These are phyloP conservation scores for Amazona vittata DNA, from an alignment of 2,113 vertebrate genomes.

Conservation along the genomic window DNA sequence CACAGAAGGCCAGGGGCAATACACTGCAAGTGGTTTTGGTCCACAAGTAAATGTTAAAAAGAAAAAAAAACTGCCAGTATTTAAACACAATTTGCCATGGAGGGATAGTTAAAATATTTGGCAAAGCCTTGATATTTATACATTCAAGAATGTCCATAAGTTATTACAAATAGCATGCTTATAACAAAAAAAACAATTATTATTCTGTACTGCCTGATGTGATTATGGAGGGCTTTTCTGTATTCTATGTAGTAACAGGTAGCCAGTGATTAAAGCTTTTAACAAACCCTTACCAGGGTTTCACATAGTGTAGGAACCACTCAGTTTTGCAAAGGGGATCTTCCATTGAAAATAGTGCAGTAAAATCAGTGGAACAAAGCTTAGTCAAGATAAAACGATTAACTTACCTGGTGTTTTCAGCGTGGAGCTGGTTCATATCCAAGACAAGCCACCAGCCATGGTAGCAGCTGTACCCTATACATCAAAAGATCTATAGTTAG, in stretches of 20 bases:
- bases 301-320: background rate
- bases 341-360: background rate
- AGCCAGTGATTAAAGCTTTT: conserved; percentile 49
- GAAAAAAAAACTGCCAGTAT: conserved; percentile 75
- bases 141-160: conserved; percentile 77
- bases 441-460: background rate
- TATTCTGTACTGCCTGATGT: conserved; percentile 36
- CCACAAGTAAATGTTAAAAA: conserved; percentile 90
- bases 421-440: background rate
- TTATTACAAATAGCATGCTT: conserved; percentile 75
- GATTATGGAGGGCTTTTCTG: conserved; percentile 28
- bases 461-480: background rate
- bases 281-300: background rate
- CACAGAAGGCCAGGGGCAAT: conserved; percentile 90
- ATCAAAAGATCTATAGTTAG: background rate
- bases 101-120: conserved; percentile 81
- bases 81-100: conserved; percentile 81
- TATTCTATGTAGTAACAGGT: conserved; percentile 65
- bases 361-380: background rate
- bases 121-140: conserved; percentile 76
- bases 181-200: conserved; percentile 72
- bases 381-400: background rate
- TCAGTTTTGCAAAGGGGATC: background rate
- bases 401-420: background rate
- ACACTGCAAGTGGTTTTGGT: conserved; percentile 87